Conservation (phyloP, 2,113 vertebrate species). For the Hippocampus barbouri region DNA sequence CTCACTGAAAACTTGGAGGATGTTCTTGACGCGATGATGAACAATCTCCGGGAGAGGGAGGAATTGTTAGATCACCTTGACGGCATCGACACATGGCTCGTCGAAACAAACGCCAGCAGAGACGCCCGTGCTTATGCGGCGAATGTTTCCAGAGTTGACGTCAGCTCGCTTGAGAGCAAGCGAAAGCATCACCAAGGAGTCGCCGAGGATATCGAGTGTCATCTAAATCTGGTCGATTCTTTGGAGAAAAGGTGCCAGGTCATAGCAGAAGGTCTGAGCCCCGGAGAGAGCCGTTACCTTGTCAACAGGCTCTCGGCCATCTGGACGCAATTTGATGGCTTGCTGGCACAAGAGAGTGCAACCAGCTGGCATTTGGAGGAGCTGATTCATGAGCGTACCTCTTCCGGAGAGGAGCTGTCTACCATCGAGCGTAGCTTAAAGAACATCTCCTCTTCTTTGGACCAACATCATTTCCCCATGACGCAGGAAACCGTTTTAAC, state of each 20-base stretch:
- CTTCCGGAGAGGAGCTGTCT: conserved; percentile 68
- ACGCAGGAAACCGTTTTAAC: conserved; percentile 39
- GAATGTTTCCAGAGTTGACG: conserved; percentile 39
- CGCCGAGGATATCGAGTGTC: conserved; percentile 67
- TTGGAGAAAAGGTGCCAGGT: conserved; percentile 61
- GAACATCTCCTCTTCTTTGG: conserved; percentile 47
- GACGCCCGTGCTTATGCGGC: conserved; percentile 40
- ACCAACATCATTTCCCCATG: conserved; percentile 57
- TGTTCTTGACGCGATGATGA: conserved; percentile 72
- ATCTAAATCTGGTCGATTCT: conserved; percentile 58
- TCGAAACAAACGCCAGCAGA: conserved; percentile 34
- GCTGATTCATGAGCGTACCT: conserved; percentile 65
- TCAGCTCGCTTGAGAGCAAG: conserved; percentile 58
- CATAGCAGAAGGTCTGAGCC: conserved; percentile 64
- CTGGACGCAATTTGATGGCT: conserved; percentile 68
- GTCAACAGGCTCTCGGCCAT: conserved; percentile 76
- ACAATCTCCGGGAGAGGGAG: conserved; percentile 72
- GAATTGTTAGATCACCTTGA: conserved; percentile 70
- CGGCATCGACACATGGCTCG: conserved; percentile 71
- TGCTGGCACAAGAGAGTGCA: conserved; percentile 71
- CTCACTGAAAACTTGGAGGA: conserved; percentile 70
- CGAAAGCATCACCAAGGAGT: conserved; percentile 55
- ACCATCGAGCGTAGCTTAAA: conserved; percentile 68
- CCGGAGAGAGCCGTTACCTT: conserved; percentile 80
- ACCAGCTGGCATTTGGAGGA: conserved; percentile 71